These are phyloP conservation scores for Mesaphorura yosii DNA, from an alignment of 1,140 invertebrate genomes.

Conservation along the genomic window DNA sequence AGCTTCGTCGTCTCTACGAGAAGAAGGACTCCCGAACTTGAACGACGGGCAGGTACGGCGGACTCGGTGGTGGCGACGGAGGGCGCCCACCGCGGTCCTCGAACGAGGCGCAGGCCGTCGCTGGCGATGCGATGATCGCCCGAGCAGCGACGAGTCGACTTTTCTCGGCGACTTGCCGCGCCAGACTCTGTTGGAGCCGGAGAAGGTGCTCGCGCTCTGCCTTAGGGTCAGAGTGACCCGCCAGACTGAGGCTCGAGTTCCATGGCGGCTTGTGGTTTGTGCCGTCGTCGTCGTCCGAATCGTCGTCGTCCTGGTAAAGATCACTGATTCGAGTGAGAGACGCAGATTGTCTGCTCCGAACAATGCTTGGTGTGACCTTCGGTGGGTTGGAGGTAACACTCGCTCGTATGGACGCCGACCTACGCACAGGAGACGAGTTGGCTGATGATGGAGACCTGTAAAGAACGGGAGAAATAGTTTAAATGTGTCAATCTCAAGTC, in stretches of 20 bases:
- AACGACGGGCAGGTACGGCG: constrained; percentile 24
- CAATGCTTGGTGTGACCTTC: neutral
- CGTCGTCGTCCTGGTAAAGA: neutral
- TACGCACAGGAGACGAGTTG: constrained; percentile 20
- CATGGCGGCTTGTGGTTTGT: neutral
- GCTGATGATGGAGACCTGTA: neutral
- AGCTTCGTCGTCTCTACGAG: too few relatives aligned
- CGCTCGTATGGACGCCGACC: too few relatives aligned
- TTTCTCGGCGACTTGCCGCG: constrained; percentile 26
- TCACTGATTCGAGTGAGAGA: neutral
- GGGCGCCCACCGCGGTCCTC: constrained; percentile 5
- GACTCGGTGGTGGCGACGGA: constrained; percentile 29
- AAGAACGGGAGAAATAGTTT: neutral
- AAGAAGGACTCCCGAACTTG: constrained; percentile 30
- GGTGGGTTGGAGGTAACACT: neutral
- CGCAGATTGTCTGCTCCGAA: neutral
- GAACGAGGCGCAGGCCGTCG: constrained; percentile 5
- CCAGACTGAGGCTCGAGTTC: constrained; percentile 21
- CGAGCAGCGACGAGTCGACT: constrained; percentile 23
- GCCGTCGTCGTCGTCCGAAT: neutral
- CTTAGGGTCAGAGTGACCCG: constrained; percentile 20
- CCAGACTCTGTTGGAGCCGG: constrained; percentile 28
- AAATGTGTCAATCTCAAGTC: neutral
- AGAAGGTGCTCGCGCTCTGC: constrained; percentile 28
- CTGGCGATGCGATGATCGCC: constrained; percentile 19